These are phyloP conservation scores for Drosophila fungiperda DNA, from an alignment of 2,888 invertebrate species.

Conservation along the genomic window DNA sequence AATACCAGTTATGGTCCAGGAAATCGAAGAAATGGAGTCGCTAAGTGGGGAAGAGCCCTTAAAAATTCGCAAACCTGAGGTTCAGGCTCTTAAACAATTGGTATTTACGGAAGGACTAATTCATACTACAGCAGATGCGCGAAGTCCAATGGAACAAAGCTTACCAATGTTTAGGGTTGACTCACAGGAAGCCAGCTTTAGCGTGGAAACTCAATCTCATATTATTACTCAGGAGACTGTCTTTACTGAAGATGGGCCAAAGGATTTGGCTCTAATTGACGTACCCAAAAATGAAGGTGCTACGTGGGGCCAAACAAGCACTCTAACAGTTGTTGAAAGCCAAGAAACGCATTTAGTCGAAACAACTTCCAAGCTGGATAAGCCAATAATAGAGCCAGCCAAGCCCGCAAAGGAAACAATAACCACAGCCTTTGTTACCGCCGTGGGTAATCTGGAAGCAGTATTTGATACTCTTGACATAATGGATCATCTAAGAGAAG, in stretches of 20 bases:
- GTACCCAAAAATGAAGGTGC: constrained; percentile 42
- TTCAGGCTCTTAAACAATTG: constrained; percentile 83
- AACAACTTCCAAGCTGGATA: constrained; percentile 25
- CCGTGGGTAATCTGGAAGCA: constrained; percentile 87
- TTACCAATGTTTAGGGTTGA: constrained; percentile 81
- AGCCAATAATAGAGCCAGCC: constrained; percentile 87
- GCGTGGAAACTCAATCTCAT: constrained; percentile 88
- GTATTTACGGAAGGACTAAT: constrained; percentile 87
- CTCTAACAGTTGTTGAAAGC: constrained; percentile 58
- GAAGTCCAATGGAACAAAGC: constrained; percentile 88
- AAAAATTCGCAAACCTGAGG: constrained; percentile 25
- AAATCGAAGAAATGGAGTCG: constrained; percentile 61
- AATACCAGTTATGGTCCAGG: constrained; percentile 78
- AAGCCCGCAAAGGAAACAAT: constrained; percentile 83
- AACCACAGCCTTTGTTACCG: constrained; percentile 87
- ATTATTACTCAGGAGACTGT: constrained; percentile 86
- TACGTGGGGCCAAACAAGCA: constrained; percentile 26
- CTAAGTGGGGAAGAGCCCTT: constrained; percentile 31
- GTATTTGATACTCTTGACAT: constrained; percentile 86
- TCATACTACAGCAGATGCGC: constrained; percentile 88
- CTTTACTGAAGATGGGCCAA: constrained; percentile 49
- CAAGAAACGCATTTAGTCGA: constrained; percentile 51
- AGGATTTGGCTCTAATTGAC: constrained; percentile 16
- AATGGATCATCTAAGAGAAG: constrained; percentile 39
- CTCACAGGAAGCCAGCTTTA: constrained; percentile 87